A percentile compares a stretch with the other conserved stretches of the same genome.
Conservation (phyloP, 2,888 invertebrate genomes). For the Diloba caeruleocephala region DNA sequence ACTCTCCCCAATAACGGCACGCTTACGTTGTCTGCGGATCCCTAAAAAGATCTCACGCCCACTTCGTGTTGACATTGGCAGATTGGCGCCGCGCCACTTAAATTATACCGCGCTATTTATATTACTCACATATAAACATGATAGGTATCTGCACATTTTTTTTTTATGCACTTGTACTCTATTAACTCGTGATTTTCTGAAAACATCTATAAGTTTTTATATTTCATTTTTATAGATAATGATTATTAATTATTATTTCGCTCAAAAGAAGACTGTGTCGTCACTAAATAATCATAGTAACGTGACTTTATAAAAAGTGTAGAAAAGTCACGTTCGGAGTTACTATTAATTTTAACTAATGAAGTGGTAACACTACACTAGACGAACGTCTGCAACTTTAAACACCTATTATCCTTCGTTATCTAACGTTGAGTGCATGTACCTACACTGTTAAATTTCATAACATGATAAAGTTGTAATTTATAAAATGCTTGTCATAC, state of each 20-base stretch:
- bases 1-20: too few species aligned
- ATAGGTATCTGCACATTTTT: conserved; percentile 26
- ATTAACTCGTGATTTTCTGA: conserved; percentile 1
- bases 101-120: conserved; percentile 63
- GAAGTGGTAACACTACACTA: background rate
- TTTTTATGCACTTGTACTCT: conserved; percentile 26
- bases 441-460: conserved; percentile 25
- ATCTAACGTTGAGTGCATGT: background rate
- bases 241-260: too few species aligned
- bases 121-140: conserved; percentile 34
- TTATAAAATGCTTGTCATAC: too few species aligned
- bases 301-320: too few species aligned
- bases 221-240: too few species aligned
- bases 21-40: too few species aligned
- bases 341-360: too few species aligned
- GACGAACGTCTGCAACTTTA: background rate
- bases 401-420: conserved; percentile 27
- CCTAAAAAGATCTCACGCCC: conserved; percentile 38
- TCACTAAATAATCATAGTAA: too few species aligned
- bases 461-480: conserved; percentile 4
- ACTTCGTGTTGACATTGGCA: conserved; percentile 56
- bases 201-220: conserved; percentile 5
- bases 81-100: conserved; percentile 66
- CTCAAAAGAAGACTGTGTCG: too few species aligned
- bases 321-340: too few species aligned